Percentiles rank a stretch among this genome's conserved stretches.
These are phyloP conservation scores for Neomorphus geoffroyi DNA, from an alignment of 2,797 vertebrate genomes.

Conservation along the genomic window DNA sequence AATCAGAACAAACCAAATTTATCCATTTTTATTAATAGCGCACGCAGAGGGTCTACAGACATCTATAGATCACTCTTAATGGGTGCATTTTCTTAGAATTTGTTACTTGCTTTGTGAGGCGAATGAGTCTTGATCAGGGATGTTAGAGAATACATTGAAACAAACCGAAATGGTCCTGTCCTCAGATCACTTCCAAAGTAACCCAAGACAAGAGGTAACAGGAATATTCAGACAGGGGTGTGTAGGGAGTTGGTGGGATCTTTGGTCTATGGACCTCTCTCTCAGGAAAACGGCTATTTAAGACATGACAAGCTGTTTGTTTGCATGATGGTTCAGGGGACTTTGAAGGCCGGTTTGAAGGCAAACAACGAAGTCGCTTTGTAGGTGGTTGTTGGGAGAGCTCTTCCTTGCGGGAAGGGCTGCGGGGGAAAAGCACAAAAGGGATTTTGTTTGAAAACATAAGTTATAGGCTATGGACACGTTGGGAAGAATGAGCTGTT, in stretches of 20 bases:
- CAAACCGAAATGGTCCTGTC: neutral
- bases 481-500: neutral
- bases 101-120: neutral
- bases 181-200: neutral
- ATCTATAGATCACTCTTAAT: neutral
- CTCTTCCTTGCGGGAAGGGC: neutral
- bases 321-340: neutral
- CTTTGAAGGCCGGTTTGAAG: constrained; percentile 16
- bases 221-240: neutral
- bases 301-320: constrained; percentile 40
- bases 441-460: neutral
- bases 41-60: neutral
- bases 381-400: neutral
- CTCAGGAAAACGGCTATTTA: neutral
- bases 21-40: neutral
- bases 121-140: neutral
- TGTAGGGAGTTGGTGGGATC: neutral
- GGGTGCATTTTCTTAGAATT: neutral
- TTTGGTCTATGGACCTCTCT: neutral
- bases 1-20: neutral
- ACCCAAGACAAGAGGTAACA: neutral
- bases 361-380: constrained; percentile 20
- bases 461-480: neutral
- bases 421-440: neutral
- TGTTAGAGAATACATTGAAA: neutral